Conservation (phyloP, 2,888 invertebrate species). For the Ectobius pallidus region DNA sequence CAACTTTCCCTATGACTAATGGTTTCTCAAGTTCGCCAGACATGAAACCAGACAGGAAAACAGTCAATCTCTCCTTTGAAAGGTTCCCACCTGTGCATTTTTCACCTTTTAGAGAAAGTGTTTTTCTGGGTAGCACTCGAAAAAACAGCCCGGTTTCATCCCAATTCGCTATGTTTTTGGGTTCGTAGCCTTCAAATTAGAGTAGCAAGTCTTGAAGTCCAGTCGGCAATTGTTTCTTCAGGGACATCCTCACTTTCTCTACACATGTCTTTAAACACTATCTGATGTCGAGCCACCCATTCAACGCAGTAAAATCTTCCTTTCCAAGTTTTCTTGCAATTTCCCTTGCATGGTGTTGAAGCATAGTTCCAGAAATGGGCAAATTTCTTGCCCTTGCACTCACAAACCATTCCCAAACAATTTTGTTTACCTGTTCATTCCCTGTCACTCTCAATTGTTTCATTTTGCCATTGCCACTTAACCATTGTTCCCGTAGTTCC, state of each 20-base stretch:
- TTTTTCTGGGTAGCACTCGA: not conserved
- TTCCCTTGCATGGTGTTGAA: not conserved
- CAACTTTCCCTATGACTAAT: not conserved
- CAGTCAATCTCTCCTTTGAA: slow-evolving; percentile 31
- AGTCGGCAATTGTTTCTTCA: not conserved
- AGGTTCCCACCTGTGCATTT: slow-evolving; percentile 3
- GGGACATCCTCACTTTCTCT: not conserved
- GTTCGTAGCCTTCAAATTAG: not conserved
- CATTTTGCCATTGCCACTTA: no score
- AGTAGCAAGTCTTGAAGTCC: not conserved
- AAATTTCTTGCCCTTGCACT: no score
- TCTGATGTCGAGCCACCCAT: slow-evolving; percentile 30
- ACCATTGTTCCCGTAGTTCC: no score
- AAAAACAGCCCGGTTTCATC: slow-evolving; percentile 4
- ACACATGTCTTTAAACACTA: slow-evolving; percentile 8
- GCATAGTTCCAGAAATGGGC: not conserved
- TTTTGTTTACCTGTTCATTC: no score
- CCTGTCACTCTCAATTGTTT: no score
- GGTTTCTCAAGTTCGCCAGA: slow-evolving; percentile 6
- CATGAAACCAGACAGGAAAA: slow-evolving; percentile 19
- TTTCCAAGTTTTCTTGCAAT: not conserved
- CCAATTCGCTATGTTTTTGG: not conserved
- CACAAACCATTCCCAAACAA: no score
- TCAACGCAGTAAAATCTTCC: not conserved
- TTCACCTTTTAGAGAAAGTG: not conserved